Evolutionary conservation across 2,888 invertebrate species (phyloP).

Genomic region (Pheosia tremula): DNA sequence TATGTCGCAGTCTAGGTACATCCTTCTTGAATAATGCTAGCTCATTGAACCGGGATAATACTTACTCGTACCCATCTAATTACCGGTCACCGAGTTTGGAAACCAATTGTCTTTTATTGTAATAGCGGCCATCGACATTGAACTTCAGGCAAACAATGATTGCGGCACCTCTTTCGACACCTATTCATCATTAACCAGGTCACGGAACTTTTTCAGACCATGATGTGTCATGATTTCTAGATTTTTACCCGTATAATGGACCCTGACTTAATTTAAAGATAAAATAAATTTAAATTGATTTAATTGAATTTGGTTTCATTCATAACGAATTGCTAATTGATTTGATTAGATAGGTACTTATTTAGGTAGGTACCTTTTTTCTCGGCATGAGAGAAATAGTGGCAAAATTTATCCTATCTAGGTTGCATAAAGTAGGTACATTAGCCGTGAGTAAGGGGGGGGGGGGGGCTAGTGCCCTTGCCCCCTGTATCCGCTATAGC

Average conservation of each 20-base stretch:
- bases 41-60: no score
- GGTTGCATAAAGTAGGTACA: no score
- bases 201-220: conserved; percentile 55
- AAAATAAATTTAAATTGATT: background rate
- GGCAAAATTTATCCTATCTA: no score
- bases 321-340: background rate
- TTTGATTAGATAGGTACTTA: background rate
- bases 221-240: conserved; percentile 50
- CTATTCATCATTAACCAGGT: conserved; percentile 47
- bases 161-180: conserved; percentile 60
- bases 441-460: no score
- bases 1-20: no score
- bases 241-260: conserved; percentile 31
- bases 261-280: conserved; percentile 46
- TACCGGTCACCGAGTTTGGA: background rate
- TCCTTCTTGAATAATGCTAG: no score
- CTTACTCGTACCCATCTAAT: background rate
- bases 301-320: background rate
- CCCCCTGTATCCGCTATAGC: no score
- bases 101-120: conserved; percentile 17
- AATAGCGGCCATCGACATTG: conserved; percentile 50
- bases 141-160: conserved; percentile 56
- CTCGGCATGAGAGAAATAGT: no score
- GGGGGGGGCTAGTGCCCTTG: no score
- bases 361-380: no score